These are phyloP conservation scores for Porites evermanni DNA, from an alignment of 92 coral and sea anemone genomes.

Conservation along the genomic window DNA sequence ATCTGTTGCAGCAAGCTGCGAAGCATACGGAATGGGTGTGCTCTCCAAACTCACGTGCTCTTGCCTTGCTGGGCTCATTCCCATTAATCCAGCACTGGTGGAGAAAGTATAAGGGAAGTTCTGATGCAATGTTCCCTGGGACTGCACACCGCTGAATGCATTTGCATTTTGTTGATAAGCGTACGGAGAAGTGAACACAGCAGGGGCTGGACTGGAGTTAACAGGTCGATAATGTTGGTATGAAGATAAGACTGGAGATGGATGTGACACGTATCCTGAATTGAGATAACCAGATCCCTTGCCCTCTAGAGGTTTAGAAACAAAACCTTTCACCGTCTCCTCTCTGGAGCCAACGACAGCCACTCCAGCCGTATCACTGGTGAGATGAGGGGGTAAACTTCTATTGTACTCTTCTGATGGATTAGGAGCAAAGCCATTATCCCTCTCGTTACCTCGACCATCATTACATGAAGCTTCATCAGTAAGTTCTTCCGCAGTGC, in stretches of 20 bases:
- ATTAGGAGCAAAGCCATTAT: not conserved
- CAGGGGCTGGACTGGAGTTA: not conserved
- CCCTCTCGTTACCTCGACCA: not conserved
- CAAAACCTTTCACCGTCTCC: not conserved
- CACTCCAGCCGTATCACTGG: not conserved
- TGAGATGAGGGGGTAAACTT: not conserved
- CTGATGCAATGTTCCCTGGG: conserved; percentile 38
- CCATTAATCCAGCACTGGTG: conserved; percentile 34
- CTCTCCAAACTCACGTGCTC: conserved; percentile 1
- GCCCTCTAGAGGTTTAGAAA: not conserved
- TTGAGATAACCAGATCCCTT: conserved; percentile 5
- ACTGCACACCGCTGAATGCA: not conserved
- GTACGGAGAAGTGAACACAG: not conserved
- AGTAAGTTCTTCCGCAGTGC: conserved; percentile 1
- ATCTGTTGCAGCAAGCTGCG: not conserved
- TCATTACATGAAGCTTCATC: not conserved
- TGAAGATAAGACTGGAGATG: conserved; percentile 8
- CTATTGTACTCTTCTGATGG: not conserved
- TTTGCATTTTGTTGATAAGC: conserved; percentile 5
- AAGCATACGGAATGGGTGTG: not conserved
- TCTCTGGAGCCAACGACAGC: not conserved
- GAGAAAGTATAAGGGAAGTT: conserved; percentile 43
- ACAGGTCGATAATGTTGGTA: conserved; percentile 1
- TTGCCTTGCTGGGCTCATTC: not conserved
- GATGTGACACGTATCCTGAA: not conserved